Evolutionary conservation across 2,113 vertebrate genomes (phyloP).

Genomic region (Cettia cetti): DNA sequence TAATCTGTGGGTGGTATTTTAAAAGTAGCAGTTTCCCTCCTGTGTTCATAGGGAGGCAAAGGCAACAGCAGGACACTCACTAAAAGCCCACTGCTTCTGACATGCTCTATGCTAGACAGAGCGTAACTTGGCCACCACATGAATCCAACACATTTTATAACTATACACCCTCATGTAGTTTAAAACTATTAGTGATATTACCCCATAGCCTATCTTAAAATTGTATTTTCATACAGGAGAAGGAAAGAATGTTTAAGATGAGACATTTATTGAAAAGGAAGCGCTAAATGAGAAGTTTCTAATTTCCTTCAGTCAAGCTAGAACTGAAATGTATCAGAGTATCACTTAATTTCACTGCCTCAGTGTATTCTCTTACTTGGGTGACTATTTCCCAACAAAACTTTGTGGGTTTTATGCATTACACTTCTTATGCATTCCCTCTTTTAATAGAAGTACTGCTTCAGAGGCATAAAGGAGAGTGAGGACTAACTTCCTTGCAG

Average conservation of each 20-base stretch:
- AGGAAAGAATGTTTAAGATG: neutral
- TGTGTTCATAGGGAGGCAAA: neutral
- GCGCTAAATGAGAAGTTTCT: neutral
- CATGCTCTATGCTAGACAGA: neutral
- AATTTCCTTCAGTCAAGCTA: neutral
- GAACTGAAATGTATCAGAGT: neutral
- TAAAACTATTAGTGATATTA: neutral
- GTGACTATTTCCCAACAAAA: neutral
- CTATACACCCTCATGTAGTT: neutral
- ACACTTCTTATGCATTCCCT: neutral
- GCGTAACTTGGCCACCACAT: neutral
- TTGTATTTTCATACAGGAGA: neutral
- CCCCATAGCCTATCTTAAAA: neutral
- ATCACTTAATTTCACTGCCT: neutral
- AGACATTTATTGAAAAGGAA: neutral
- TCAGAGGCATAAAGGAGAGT: neutral
- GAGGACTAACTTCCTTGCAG: neutral
- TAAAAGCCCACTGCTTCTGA: neutral
- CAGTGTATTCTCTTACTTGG: neutral
- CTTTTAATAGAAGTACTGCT: neutral
- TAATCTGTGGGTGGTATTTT: neutral
- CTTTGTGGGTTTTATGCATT: neutral
- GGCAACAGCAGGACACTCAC: neutral
- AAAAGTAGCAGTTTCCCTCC: neutral
- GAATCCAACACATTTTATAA: neutral